A percentile compares a stretch with the other conserved stretches of the same genome.
These are phyloP conservation scores for Manis crassicaudata DNA, from an alignment of 2,797 vertebrate species.

Conservation along the genomic window DNA sequence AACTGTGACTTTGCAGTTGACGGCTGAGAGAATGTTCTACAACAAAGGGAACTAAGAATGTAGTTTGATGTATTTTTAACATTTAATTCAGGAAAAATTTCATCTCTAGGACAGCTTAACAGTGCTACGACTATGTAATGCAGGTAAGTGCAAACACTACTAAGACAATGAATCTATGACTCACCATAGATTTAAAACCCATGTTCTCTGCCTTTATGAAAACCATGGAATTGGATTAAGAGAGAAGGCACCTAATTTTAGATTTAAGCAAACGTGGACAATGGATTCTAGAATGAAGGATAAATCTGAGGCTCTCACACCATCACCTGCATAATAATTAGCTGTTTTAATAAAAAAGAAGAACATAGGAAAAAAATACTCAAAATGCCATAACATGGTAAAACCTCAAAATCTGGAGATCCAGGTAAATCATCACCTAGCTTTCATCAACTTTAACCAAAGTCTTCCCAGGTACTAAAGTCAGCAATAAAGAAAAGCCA, in stretches of 20 bases:
- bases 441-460: constrained; percentile 58
- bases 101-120: background rate
- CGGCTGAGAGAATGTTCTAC: background rate
- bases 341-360: constrained; percentile 56
- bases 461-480: constrained; percentile 38
- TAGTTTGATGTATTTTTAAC: constrained; percentile 59
- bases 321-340: constrained; percentile 38
- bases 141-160: constrained; percentile 60
- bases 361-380: background rate
- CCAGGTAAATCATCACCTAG: constrained; percentile 8
- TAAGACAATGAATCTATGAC: background rate
- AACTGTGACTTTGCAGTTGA: constrained; percentile 65
- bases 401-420: background rate
- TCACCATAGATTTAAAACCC: background rate
- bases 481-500: constrained; percentile 57
- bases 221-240: constrained; percentile 24
- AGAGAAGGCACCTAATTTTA: constrained; percentile 55
- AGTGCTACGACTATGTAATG: background rate
- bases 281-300: constrained; percentile 35
- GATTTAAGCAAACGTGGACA: constrained; percentile 55
- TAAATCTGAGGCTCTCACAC: constrained; percentile 11
- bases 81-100: constrained; percentile 65
- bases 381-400: constrained; percentile 34
- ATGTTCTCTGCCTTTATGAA: constrained; percentile 47
- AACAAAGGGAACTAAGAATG: constrained; percentile 53